These are phyloP conservation scores for Tiaroga cobitis DNA, from an alignment of 2,797 vertebrate genomes.

Conservation along the genomic window DNA sequence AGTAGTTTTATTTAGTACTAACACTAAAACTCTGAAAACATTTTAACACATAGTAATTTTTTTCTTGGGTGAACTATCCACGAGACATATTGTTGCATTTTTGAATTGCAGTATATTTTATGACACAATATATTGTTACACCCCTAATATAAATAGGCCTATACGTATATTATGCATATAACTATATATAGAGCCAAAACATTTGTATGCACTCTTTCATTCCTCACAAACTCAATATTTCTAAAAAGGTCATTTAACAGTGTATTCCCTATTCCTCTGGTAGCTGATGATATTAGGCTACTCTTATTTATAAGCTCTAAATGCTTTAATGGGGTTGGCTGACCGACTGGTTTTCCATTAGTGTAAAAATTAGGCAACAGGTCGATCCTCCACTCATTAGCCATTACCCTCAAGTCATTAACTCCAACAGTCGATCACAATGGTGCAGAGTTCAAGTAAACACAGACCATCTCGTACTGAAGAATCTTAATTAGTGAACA, in stretches of 20 bases:
- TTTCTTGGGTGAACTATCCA: too few relatives aligned
- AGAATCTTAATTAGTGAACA: conserved; percentile 40
- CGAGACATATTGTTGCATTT: too few relatives aligned
- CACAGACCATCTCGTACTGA: conserved; percentile 9
- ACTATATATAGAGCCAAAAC: background rate
- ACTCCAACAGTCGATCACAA: conserved; percentile 61
- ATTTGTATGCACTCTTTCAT: background rate
- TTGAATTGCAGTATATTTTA: too few relatives aligned
- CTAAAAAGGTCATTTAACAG: conserved; percentile 44
- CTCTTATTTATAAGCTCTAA: conserved; percentile 66
- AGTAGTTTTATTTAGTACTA: too few relatives aligned
- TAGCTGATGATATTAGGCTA: conserved; percentile 62
- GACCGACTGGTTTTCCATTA: conserved; percentile 79
- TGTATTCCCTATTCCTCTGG: conserved; percentile 51
- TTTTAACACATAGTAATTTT: too few relatives aligned
- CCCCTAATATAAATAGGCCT: too few relatives aligned
- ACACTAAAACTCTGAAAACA: too few relatives aligned
- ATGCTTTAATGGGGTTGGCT: conserved; percentile 59
- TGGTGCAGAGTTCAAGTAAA: conserved; percentile 36
- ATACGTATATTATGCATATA: too few relatives aligned
- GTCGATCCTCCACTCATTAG: conserved; percentile 78
- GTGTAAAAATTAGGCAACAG: conserved; percentile 71
- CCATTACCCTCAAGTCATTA: conserved; percentile 75
- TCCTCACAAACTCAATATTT: conserved; percentile 29
- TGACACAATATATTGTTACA: too few relatives aligned